These are phyloP conservation scores for Campylomormyrus tamandua DNA, from an alignment of 2,113 vertebrate species.

Conservation along the genomic window DNA sequence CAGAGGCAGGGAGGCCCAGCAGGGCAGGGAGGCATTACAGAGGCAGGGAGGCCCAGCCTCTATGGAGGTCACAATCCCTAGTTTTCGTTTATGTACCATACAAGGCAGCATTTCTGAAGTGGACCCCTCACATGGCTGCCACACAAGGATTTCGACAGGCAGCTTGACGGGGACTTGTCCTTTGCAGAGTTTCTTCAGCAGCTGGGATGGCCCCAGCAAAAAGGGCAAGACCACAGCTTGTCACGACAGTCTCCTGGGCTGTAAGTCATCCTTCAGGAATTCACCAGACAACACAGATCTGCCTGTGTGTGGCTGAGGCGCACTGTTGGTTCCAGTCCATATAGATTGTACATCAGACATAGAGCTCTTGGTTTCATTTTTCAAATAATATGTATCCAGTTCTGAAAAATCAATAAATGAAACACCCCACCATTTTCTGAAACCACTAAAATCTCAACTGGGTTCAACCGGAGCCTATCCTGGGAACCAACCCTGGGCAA, in stretches of 20 bases:
- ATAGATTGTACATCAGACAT: background rate
- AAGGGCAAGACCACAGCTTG: slow-evolving; percentile 86
- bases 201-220: slow-evolving; percentile 89
- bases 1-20: background rate
- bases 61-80: no score
- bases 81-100: background rate
- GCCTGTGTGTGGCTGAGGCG: background rate
- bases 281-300: background rate
- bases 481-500: no score
- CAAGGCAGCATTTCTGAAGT: background rate
- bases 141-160: background rate
- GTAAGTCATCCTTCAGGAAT: slow-evolving; percentile 43
- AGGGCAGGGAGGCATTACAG: background rate
- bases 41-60: no score
- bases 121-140: background rate
- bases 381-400: background rate
- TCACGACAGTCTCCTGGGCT: slow-evolving; percentile 54
- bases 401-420: no score
- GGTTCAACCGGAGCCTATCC: no score
- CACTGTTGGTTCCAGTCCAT: background rate
- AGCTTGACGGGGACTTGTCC: background rate
- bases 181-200: slow-evolving; percentile 87
- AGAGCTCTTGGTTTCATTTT: background rate
- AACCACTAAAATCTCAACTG: no score
- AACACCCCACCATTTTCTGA: no score